These are phyloP conservation scores for Ochropleura plecta DNA, from an alignment of 2,888 invertebrate genomes.

Conservation along the genomic window DNA sequence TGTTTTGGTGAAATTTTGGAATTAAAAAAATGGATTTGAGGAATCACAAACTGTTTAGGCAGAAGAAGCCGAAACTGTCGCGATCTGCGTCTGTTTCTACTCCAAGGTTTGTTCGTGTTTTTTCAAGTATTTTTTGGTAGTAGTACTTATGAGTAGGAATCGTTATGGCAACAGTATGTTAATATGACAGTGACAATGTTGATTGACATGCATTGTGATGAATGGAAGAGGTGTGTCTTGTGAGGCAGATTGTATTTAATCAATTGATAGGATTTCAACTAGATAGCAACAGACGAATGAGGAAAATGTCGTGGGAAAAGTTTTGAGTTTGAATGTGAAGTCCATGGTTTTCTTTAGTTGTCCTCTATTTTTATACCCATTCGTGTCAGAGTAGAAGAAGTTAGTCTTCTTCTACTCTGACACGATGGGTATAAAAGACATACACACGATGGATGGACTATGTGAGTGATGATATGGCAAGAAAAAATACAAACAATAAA, in stretches of 20 bases:
- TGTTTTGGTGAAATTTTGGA: conserved; percentile 53
- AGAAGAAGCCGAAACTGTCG: conserved; percentile 79
- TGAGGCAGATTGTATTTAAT: not conserved
- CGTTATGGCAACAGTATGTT: not conserved
- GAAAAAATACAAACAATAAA: too few relatives aligned
- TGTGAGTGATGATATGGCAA: too few relatives aligned
- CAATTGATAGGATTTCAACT: not conserved
- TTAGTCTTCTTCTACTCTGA: too few relatives aligned
- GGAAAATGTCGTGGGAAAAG: too few relatives aligned
- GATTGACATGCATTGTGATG: conserved; percentile 23
- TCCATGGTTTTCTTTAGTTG: too few relatives aligned
- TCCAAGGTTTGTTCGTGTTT: conserved; percentile 78
- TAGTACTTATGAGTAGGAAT: too few relatives aligned
- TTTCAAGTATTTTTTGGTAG: not conserved
- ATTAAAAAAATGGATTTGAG: conserved; percentile 83
- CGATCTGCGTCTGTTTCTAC: conserved; percentile 84
- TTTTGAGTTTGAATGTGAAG: too few relatives aligned
- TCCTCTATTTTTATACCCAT: too few relatives aligned
- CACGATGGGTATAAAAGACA: too few relatives aligned
- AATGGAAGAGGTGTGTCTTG: conserved; percentile 15
- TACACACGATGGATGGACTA: too few relatives aligned
- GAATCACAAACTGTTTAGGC: conserved; percentile 80
- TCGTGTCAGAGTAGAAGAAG: too few relatives aligned
- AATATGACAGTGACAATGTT: conserved; percentile 16
- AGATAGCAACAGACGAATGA: not conserved